Evolutionary conservation across 2,888 invertebrate species (phyloP), one percentile per base, ranked within the genome.

Genomic region (Pantelozetes paolii): DNA sequence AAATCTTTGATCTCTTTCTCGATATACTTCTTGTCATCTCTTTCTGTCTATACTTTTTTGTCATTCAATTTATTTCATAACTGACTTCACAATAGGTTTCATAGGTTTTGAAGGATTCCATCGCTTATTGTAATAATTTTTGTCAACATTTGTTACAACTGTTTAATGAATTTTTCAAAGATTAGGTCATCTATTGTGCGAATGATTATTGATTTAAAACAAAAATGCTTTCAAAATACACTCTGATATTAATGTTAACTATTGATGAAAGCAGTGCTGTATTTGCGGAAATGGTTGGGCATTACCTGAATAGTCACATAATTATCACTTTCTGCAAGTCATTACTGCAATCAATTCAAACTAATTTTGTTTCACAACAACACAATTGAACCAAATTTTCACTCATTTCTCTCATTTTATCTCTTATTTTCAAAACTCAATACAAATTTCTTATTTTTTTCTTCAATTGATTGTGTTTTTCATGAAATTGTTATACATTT

Each of bases 211-310:
- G n/a, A n/a, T n/a, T n/a, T n/a, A n/a, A n/a, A n/a, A n/a, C n/a
- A n/a, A n/a, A n/a, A n/a, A n/a, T n/a, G n/a, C n/a, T n/a, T n/a
- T n/a, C n/a, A n/a, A n/a, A n/a, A n/a, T n/a, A n/a, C n/a, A n/a
- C n/a, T n/a, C n/a, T n/a, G n/a, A n/a, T n/a, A n/a, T n/a, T n/a
- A n/a, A n/a, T n/a, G n/a, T 5, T n/a, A 50, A 50, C 8, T 50
- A 50, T 23, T 23, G 13, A 64, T 64, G 13, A n/a, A n/a, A 36
- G 11, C 28, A 5, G 28, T 28, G 28, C 5, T 5, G 5, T 64
- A 64, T 64, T 64, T 64, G 64, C 64, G 64, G 64, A 64, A 64
- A 64, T 64, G 36, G 64, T 64, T 9, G 64, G 64, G 15, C 26
- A 28, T 57, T 36, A 30, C 64, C 30, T 13, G 13, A 64, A 36